A percentile compares a stretch with the other conserved stretches of the same genome.
phyloP scores from a whole-genome alignment of 2,888 invertebrate genomes.

The Fragum sueziense region DNA sequence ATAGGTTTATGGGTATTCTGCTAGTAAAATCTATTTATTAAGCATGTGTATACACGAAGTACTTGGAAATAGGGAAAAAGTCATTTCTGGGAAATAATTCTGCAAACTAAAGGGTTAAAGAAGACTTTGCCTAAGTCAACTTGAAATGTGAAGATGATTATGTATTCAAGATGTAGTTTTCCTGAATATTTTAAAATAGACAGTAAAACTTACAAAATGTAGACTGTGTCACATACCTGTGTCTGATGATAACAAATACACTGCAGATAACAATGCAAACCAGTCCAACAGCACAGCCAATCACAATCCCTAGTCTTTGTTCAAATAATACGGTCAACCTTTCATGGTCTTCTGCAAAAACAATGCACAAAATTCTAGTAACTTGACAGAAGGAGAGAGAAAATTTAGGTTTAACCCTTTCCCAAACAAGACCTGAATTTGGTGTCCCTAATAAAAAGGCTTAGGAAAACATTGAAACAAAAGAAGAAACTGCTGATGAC shows the following conservation, averaged over 20 bases:
- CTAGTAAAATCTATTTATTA: too few relatives aligned
- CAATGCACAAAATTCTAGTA: too few relatives aligned
- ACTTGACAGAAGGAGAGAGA: too few relatives aligned
- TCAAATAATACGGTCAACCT: conserved; percentile 36
- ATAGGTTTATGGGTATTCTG: too few relatives aligned
- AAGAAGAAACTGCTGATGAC: too few relatives aligned
- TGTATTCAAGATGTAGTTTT: not conserved
- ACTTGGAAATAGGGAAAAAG: too few relatives aligned
- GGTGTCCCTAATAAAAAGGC: too few relatives aligned
- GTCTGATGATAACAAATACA: conserved; percentile 56
- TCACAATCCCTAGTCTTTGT: conserved; percentile 63
- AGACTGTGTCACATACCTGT: conserved; percentile 49
- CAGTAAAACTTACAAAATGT: not conserved
- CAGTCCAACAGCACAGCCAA: conserved; percentile 63
- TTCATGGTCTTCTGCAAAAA: conserved; percentile 14
- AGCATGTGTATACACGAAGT: too few relatives aligned
- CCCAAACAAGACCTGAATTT: too few relatives aligned
- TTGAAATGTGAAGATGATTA: not conserved
- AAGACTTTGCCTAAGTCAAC: not conserved
- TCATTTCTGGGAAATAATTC: too few relatives aligned
- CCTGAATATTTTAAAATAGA: not conserved
- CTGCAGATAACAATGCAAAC: conserved; percentile 60
- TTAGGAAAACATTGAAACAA: too few relatives aligned
- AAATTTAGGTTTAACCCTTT: too few relatives aligned
- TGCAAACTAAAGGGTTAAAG: not conserved